phyloP scores from a whole-genome alignment of 1,140 invertebrate genomes.

The Drosophila ananassae region DNA sequence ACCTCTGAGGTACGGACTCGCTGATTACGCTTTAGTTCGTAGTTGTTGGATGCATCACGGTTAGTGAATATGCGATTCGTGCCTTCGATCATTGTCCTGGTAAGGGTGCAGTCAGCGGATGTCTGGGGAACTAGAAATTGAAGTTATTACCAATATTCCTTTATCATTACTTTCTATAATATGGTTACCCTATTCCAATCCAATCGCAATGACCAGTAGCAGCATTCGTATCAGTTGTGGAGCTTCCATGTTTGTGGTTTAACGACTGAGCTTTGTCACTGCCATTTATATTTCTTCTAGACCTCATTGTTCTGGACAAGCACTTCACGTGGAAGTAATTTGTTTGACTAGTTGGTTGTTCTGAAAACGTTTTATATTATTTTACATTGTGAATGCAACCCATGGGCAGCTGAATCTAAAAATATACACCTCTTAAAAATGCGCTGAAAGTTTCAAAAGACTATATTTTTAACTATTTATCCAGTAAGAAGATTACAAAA shows the following conservation, averaged over 20 bases:
- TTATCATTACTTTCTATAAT: neutral
- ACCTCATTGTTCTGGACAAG: conserved; percentile 14
- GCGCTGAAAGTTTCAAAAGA: conserved; percentile 14
- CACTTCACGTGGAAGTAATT: neutral
- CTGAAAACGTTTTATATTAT: conserved; percentile 26
- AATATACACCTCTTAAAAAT: conserved; percentile 25
- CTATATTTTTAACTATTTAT: conserved; percentile 5
- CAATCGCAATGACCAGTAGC: conserved; percentile 14
- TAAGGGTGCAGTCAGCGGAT: conserved; percentile 24
- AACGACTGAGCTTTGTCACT: neutral
- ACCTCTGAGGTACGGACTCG: conserved; percentile 24
- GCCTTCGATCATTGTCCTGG: conserved; percentile 46
- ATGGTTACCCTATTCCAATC: conserved; percentile 22
- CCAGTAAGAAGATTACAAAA: no score
- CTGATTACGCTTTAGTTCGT: conserved; percentile 22
- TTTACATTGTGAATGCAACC: conserved; percentile 22
- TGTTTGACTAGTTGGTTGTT: conserved; percentile 7
- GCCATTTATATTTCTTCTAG: conserved; percentile 24
- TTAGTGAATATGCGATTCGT: conserved; percentile 43
- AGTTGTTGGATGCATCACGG: conserved; percentile 6
- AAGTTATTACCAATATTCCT: neutral
- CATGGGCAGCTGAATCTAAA: conserved; percentile 8
- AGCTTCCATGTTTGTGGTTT: conserved; percentile 25
- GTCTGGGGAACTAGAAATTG: conserved; percentile 25
- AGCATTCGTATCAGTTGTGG: conserved; percentile 13